Conservation (phyloP, 1,140 invertebrate species). For the Diorhabda sublineata region DNA sequence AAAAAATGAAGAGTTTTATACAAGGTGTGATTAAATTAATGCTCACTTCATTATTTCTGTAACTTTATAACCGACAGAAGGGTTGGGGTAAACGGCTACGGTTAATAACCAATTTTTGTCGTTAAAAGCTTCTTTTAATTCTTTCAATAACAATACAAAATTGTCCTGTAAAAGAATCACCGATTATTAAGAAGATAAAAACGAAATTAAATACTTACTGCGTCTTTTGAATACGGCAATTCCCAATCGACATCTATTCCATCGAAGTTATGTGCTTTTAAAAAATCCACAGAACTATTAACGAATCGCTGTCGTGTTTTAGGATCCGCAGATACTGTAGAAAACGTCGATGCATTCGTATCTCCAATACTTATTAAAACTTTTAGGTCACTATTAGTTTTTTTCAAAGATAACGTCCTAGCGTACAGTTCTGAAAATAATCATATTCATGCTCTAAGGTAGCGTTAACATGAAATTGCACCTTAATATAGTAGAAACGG, state of each 20-base stretch:
- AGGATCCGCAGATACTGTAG: constrained; percentile 20
- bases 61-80: constrained; percentile 66
- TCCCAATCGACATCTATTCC: constrained; percentile 52
- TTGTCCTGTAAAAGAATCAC: constrained; percentile 29
- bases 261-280: constrained; percentile 48
- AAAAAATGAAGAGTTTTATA: background rate
- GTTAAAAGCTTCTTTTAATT: constrained; percentile 28
- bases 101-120: constrained; percentile 31
- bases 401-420: constrained; percentile 53
- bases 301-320: constrained; percentile 19
- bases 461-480: too few relatives aligned
- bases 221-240: constrained; percentile 14
- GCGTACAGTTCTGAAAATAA: constrained; percentile 18
- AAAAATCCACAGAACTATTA: constrained; percentile 17
- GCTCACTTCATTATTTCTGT: constrained; percentile 81
- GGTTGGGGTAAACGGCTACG: constrained; percentile 34
- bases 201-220: constrained; percentile 3
- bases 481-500: too few relatives aligned
- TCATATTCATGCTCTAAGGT: too few relatives aligned
- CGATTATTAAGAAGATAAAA: background rate
- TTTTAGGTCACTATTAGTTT: constrained; percentile 60
- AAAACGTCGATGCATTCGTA: constrained; percentile 22
- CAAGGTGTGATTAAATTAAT: background rate
- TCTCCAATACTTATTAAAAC: constrained; percentile 69
- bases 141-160: constrained; percentile 31